phyloP scores from a whole-genome alignment of 2,888 invertebrate species.

The Macroteleia sp. region DNA sequence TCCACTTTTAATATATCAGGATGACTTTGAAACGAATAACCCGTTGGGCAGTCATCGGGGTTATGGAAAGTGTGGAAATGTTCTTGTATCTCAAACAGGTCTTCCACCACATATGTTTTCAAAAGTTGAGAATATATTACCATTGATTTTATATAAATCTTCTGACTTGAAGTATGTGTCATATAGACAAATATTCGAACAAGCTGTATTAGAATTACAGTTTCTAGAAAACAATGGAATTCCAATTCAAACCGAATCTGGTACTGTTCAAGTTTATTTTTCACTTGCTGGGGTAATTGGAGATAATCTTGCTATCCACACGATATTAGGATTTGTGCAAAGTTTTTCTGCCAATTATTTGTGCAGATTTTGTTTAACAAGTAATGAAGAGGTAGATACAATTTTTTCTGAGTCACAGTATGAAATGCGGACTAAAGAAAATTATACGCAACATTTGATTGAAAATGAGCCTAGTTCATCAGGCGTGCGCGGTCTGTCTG shows the following conservation, averaged over 20 bases:
- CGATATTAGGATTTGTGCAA: slow-evolving; percentile 52
- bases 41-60: slow-evolving; percentile 53
- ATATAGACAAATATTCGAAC: background rate
- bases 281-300: slow-evolving; percentile 47
- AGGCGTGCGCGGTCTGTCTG: slow-evolving; percentile 11
- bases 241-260: slow-evolving; percentile 16
- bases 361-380: slow-evolving; percentile 26
- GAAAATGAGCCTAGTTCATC: background rate
- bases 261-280: slow-evolving; percentile 11
- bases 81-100: slow-evolving; percentile 39
- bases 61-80: slow-evolving; percentile 39
- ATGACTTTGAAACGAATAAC: slow-evolving; percentile 56
- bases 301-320: slow-evolving; percentile 57
- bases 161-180: slow-evolving; percentile 33
- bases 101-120: slow-evolving; percentile 48
- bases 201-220: slow-evolving; percentile 12
- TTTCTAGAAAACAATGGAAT: slow-evolving; percentile 27
- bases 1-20: slow-evolving; percentile 60
- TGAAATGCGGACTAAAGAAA: slow-evolving; percentile 26
- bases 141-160: slow-evolving; percentile 32
- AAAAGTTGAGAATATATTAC: slow-evolving; percentile 58
- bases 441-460: slow-evolving; percentile 5
- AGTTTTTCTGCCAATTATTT: slow-evolving; percentile 33
- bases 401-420: slow-evolving; percentile 12
- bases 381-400: slow-evolving; percentile 9